These are phyloP conservation scores for Cerastis leucographa DNA, from an alignment of 2,888 invertebrate species.

Conservation along the genomic window DNA sequence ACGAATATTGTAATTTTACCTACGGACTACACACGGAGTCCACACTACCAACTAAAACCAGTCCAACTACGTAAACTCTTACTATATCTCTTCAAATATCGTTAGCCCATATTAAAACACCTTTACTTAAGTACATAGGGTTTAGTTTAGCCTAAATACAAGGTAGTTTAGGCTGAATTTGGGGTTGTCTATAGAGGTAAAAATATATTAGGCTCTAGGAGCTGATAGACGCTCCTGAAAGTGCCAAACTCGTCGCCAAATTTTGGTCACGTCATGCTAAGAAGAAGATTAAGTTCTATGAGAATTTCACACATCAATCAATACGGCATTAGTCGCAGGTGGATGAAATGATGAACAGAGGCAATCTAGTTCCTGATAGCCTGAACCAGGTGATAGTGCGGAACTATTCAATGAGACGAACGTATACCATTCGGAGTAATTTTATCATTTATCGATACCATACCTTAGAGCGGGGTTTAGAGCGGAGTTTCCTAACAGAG, in stretches of 20 bases:
- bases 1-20: not conserved
- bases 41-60: too few species aligned
- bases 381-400: not conserved
- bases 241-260: too few species aligned
- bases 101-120: too few species aligned
- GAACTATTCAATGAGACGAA: not conserved
- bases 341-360: not conserved
- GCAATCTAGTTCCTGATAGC: not conserved
- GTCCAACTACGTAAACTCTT: too few species aligned
- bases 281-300: not conserved
- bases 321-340: not conserved
- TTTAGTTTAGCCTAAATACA: not conserved
- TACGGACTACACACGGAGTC: too few species aligned
- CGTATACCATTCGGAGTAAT: not conserved
- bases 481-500: too few species aligned
- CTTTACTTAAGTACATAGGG: not conserved
- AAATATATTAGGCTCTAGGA: not conserved
- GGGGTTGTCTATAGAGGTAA: not conserved
- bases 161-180: not conserved
- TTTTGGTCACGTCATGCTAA: too few species aligned
- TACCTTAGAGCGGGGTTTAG: too few species aligned
- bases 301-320: not conserved
- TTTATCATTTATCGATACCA: not conserved
- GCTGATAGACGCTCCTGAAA: too few species aligned
- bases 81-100: too few species aligned